phyloP scores from a whole-genome alignment of 2,113 vertebrate species.

The Ochotona princeps region DNA sequence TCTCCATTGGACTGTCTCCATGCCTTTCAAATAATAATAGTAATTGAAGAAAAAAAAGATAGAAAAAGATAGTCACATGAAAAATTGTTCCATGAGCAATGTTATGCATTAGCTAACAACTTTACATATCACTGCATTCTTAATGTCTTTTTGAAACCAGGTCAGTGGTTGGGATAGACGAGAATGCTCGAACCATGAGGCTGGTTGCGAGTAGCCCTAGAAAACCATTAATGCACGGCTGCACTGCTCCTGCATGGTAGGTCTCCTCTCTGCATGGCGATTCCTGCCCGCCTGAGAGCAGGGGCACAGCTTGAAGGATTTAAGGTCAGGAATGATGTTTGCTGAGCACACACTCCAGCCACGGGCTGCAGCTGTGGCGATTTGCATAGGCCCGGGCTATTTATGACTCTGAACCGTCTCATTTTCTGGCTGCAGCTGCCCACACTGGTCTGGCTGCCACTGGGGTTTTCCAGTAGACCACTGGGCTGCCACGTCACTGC shows the following conservation, averaged over 20 bases:
- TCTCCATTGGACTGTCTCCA: no score
- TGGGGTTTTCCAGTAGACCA: constrained; percentile 63
- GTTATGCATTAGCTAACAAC: background rate
- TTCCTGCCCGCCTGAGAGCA: accelerated
- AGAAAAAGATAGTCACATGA: background rate
- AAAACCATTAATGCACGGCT: accelerated
- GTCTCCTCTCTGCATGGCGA: background rate
- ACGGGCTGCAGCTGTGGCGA: constrained; percentile 60
- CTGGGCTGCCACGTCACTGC: constrained; percentile 25
- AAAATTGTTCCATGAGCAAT: background rate
- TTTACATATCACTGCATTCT: background rate
- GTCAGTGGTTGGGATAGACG: background rate
- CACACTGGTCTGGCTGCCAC: constrained; percentile 63
- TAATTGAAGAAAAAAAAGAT: background rate
- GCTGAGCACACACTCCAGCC: background rate
- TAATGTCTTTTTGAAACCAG: background rate
- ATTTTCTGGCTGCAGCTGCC: constrained; percentile 74
- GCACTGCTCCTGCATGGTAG: background rate
- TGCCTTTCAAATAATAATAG: no score
- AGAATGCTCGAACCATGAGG: background rate
- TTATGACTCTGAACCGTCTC: constrained; percentile 74
- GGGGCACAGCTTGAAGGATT: background rate
- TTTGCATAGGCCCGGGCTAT: constrained; percentile 75
- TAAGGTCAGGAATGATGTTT: background rate
- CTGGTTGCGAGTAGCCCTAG: background rate